phyloP scores from a whole-genome alignment of 2,888 invertebrate species.

The Uloborus plumipes region DNA sequence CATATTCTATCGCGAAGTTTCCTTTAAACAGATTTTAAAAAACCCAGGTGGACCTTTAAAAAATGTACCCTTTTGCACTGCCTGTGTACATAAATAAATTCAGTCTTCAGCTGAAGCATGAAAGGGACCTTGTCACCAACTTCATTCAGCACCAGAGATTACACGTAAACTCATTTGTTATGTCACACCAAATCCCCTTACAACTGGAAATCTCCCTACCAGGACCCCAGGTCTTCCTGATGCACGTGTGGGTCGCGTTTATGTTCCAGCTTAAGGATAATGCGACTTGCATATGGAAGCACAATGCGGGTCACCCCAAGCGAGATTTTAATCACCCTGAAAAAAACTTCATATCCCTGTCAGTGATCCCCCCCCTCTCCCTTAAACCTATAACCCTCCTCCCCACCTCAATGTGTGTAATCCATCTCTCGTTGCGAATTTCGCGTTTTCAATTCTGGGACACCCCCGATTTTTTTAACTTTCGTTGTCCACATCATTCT shows the following conservation, averaged over 20 bases:
- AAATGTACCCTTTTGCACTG: background rate
- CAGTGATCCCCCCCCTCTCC: too few species aligned
- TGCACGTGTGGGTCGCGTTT: constrained; percentile 15
- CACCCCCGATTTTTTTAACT: too few species aligned
- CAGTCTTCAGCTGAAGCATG: constrained; percentile 33
- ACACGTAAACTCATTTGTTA: constrained; percentile 58
- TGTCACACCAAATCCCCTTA: constrained; percentile 34
- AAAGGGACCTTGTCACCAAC: constrained; percentile 45
- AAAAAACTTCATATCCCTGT: too few species aligned
- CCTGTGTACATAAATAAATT: constrained; percentile 44
- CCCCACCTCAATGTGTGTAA: too few species aligned
- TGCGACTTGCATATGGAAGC: too few species aligned
- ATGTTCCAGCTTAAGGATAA: too few species aligned
- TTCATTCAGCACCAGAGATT: constrained; percentile 57
- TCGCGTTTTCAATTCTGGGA: too few species aligned
- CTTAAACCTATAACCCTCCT: too few species aligned
- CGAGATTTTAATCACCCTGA: too few species aligned
- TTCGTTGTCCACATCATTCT: too few species aligned
- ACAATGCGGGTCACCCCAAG: too few species aligned
- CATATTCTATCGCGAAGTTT: background rate
- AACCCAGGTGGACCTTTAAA: constrained; percentile 43
- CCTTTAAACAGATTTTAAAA: constrained; percentile 35
- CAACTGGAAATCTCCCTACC: background rate
- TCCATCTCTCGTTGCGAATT: too few species aligned
- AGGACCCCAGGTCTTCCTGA: background rate